Evolutionary conservation across 2,888 invertebrate genomes (phyloP).

Genomic region (Andrena bicolor): DNA sequence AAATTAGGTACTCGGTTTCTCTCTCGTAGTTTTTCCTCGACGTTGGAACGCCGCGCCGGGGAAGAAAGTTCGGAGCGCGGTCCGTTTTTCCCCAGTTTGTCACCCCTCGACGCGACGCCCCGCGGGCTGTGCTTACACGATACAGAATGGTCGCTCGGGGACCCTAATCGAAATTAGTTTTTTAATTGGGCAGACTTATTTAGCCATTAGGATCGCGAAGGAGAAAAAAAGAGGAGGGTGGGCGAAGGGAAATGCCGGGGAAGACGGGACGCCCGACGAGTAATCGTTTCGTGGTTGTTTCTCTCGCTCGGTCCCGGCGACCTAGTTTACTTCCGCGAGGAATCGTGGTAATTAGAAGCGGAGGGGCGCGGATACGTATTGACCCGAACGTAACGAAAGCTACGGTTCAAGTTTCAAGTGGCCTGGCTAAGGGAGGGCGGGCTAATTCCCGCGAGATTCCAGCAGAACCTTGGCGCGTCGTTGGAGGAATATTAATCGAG

Average conservation of each 20-base stretch:
- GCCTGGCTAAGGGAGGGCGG: not conserved
- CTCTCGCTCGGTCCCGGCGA: constrained; percentile 44
- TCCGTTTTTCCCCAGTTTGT: constrained; percentile 28
- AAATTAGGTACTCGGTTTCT: constrained; percentile 20
- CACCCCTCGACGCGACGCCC: constrained; percentile 68
- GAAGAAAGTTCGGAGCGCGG: no score
- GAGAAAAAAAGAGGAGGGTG: not conserved
- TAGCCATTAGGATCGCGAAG: constrained; percentile 78
- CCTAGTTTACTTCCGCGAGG: constrained; percentile 15
- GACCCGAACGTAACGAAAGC: constrained; percentile 1
- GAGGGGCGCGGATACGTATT: constrained; percentile 14
- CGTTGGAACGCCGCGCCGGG: no score
- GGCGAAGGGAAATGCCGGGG: not conserved
- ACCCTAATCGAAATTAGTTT: constrained; percentile 84
- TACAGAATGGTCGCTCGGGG: constrained; percentile 79
- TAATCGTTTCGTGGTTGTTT: constrained; percentile 49
- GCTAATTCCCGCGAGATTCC: not conserved
- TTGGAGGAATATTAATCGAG: constrained; percentile 44
- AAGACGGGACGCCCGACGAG: no score
- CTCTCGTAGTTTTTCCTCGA: constrained; percentile 22
- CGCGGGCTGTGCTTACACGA: constrained; percentile 74
- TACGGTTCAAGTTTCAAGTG: constrained; percentile 5
- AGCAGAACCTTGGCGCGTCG: constrained; percentile 17
- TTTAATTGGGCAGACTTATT: constrained; percentile 84
- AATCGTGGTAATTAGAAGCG: constrained; percentile 17